Evolutionary conservation across 2,797 vertebrate species (phyloP), one percentile per base, ranked within the genome.

Genomic region (Gallirallus australis): DNA sequence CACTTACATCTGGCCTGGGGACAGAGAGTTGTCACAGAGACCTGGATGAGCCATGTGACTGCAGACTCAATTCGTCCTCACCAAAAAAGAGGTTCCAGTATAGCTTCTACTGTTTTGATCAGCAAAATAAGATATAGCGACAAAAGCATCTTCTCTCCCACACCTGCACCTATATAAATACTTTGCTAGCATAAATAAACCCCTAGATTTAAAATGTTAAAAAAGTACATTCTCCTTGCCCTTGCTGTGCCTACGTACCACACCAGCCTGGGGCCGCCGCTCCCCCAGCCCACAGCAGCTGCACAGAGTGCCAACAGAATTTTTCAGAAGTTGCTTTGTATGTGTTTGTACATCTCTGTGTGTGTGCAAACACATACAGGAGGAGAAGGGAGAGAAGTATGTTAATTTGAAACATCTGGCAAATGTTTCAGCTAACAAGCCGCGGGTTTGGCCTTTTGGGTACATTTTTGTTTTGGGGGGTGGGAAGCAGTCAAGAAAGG

Each of bases 381-480:
- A 92, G 90, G 88, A 94, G 81, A 35, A 83, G 71, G 57, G 42
- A 86, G 35, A 90, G 78, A 91, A 92, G 54, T 71, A 88, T 91
- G 92, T 88, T 95, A 94, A 97, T 94, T 94, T 79, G 82, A 97
- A 97, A 95, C 92, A 94, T 95, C 93, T 95, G 94, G 92, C 80
- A 92, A 96, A 86, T 12, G 66, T 73, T 93, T 82, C 71, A 75
- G 70, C 94, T 97, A 96, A 84, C 79, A 90, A 94, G 88, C 69
- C 91, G 45, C 12, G 45, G 73, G 84, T 72, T 86, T 70, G 59
- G 86, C 60, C 73, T 70, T 94, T 60, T n/a, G 30, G 35, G 1
- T 12, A 37, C 50, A 35, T 88, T 90, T 86, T 72, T 86, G 7
- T 8, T 27, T 82, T 52, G 54, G 47, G 8, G 47, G 27, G 52